Conservation (phyloP, 2,888 invertebrate species). For the Branchellion lobata region DNA sequence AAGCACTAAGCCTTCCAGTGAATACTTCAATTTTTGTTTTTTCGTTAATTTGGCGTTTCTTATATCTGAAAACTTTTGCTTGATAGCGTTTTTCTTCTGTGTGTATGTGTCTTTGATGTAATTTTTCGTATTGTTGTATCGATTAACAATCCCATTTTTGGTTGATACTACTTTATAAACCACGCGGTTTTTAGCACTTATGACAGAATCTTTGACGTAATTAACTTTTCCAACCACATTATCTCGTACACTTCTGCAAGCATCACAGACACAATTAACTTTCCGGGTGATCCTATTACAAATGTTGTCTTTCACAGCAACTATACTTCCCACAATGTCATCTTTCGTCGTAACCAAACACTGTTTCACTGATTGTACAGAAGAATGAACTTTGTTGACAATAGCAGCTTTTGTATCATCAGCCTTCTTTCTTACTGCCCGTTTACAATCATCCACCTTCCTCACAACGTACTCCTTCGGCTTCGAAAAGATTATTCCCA, state of each 20-base stretch:
- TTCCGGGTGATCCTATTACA: slow-evolving; percentile 18
- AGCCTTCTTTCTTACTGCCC: slow-evolving; percentile 17
- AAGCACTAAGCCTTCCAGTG: not conserved
- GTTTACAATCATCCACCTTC: slow-evolving; percentile 18
- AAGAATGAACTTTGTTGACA: slow-evolving; percentile 27
- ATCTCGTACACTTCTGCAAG: slow-evolving; percentile 17
- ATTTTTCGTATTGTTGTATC: slow-evolving; percentile 8
- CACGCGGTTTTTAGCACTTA: slow-evolving; percentile 14
- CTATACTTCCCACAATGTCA: slow-evolving; percentile 13
- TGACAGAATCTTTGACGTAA: slow-evolving; percentile 16
- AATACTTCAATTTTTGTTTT: slow-evolving; percentile 34
- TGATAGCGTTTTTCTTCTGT: not conserved
- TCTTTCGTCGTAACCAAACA: slow-evolving; percentile 37
- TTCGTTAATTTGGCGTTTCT: slow-evolving; percentile 39
- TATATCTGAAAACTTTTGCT: slow-evolving; percentile 15
- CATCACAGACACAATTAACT: slow-evolving; percentile 23
- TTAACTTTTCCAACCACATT: slow-evolving; percentile 24
- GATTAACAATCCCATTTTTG: not conserved
- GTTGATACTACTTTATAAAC: slow-evolving; percentile 1
- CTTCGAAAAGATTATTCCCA: slow-evolving; percentile 40
- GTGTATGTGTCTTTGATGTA: slow-evolving; percentile 4
- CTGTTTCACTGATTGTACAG: not conserved
- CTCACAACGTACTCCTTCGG: not conserved
- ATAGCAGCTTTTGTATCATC: slow-evolving; percentile 21
- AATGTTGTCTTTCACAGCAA: slow-evolving; percentile 25